Evolutionary conservation across 2,797 vertebrate genomes (phyloP), one percentile per base, ranked within the genome.

Genomic region (Peromyscus attwateri): DNA sequence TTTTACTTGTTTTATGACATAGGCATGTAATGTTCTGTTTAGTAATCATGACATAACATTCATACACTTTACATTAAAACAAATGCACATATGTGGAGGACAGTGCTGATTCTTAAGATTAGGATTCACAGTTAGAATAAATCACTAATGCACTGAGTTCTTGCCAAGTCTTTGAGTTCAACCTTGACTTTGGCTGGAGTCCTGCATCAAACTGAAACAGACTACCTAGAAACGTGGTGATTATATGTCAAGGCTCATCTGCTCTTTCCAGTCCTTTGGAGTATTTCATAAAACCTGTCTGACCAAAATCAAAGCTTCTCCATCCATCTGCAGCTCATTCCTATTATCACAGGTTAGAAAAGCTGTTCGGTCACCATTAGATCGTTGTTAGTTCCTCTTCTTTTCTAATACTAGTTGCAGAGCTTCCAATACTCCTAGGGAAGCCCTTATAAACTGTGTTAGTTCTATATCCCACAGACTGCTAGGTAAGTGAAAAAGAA

Each of bases 111-210:
- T 46, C 40, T 64, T 52, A 62, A 71, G 49, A 23, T 60, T 43
- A 19, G 5, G 31, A 66, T 25, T 6, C 16, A 34, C 31, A 27
- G 7, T 21, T 62, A 77, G 83, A 90, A 71, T 55, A 55, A 17
- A 55, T 64, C 29, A 43, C 13, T 37, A 85, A 64, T 19, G 12
- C 66, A 4, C 14, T 82, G n/a, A 19, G 2, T 57, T 25, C 17
- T 89, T 29, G n/a, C 73, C 83, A 93, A 57, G 11, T 71, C 37
- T 92, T 94, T 76, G 76, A 93, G 9, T 23, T 93, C 23, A 82
- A 31, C 11, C 46, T 64, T 95, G 57, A 64, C 29, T n/a, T 60
- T 93, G 73, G 64, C 66, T 85, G 46, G 73, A 90, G 6, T 64
- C 62, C 40, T 89, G 34, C 8, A 76, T 76, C n/a, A 27, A 68